Conservation (phyloP, 2,888 invertebrate species). For the Rapana venosa region DNA sequence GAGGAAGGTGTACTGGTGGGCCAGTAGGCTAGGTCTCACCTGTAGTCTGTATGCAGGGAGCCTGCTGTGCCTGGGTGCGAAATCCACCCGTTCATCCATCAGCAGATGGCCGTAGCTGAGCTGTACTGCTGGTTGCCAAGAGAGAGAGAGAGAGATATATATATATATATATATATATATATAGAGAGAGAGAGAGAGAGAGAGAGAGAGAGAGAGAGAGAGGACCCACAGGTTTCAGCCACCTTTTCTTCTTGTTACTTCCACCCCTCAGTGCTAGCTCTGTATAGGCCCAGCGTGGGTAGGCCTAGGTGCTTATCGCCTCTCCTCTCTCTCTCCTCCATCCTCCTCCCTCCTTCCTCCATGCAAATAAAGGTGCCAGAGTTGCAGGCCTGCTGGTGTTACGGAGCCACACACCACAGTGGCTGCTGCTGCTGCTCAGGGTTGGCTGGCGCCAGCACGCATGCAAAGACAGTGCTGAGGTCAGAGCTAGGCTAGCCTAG, state of each 20-base stretch:
- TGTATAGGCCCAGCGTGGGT: not conserved
- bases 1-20: not conserved
- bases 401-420: not conserved
- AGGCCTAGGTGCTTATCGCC: not conserved
- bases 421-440: not conserved
- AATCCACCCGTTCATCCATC: not conserved
- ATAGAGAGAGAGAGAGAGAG: not conserved
- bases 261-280: no score
- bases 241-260: not conserved
- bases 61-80: not conserved
- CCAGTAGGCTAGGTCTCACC: not conserved
- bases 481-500: not conserved
- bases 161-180: not conserved
- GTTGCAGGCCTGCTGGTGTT: not conserved
- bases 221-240: not conserved
- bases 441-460: not conserved
- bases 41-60: not conserved
- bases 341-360: not conserved
- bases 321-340: no score
- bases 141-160: not conserved
- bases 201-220: not conserved
- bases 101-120: not conserved
- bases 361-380: constrained; percentile 3
- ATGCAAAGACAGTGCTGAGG: constrained; percentile 12
- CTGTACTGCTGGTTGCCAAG: no score